Percentiles rank a stretch among this genome's conserved stretches.
phyloP scores from a whole-genome alignment of 2,113 vertebrate species.

The Anser brachyrhynchus region DNA sequence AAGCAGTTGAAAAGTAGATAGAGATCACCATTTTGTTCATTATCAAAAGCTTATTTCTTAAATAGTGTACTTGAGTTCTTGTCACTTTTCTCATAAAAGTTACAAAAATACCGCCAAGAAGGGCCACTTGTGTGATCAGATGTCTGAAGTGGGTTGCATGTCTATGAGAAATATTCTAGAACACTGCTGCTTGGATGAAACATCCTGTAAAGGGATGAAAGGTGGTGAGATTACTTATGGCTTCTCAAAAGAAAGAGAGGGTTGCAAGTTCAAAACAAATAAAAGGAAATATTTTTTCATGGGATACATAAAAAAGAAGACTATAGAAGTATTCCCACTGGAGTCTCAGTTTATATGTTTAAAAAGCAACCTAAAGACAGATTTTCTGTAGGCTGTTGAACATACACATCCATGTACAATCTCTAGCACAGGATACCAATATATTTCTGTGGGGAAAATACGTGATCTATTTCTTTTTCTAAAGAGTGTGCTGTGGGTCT shows the following conservation, averaged over 20 bases:
- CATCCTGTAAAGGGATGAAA: not conserved
- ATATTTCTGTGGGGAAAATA: not conserved
- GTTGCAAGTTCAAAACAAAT: not conserved
- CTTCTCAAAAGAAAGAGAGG: not conserved
- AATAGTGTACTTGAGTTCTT: not conserved
- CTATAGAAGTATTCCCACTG: not conserved
- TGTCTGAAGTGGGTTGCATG: rapidly evolving
- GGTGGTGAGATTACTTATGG: not conserved
- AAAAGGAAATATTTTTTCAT: not conserved
- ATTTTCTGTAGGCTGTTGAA: not conserved
- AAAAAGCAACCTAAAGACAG: not conserved
- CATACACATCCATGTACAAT: not conserved
- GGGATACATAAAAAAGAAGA: not conserved
- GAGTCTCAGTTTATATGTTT: not conserved
- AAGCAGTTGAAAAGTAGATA: not conserved
- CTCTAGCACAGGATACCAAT: not conserved
- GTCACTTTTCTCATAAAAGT: not conserved
- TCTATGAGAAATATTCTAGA: not conserved
- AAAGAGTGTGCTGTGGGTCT: not conserved
- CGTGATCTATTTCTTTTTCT: not conserved
- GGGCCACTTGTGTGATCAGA: not conserved
- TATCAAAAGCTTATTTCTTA: not conserved
- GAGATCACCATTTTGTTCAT: not conserved
- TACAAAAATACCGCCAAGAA: not conserved
- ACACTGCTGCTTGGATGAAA: not conserved